Evolutionary conservation across 1,140 invertebrate genomes (phyloP).

Genomic region (Drusus annulatus): DNA sequence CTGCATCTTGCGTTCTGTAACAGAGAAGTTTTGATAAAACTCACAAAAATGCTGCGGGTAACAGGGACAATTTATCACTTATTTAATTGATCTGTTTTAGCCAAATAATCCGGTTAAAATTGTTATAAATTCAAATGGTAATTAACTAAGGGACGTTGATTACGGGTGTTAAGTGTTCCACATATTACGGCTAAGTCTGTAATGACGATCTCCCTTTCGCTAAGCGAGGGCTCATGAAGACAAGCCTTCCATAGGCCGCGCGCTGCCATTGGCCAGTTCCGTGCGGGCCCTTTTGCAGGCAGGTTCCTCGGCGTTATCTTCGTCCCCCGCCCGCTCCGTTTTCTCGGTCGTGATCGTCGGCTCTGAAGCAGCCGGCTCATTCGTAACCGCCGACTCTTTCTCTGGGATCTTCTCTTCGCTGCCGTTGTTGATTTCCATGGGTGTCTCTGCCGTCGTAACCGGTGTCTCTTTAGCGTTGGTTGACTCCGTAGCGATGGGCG

Average conservation of each 20-base stretch:
- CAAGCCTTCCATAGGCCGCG: neutral
- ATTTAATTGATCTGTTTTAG: too few relatives aligned
- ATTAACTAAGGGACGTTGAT: too few relatives aligned
- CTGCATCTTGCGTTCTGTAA: too few relatives aligned
- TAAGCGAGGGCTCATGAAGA: neutral
- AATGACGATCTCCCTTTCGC: too few relatives aligned
- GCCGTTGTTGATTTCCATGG: neutral
- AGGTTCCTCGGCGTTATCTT: neutral
- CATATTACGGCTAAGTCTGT: too few relatives aligned
- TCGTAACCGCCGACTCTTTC: neutral
- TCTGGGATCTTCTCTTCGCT: neutral
- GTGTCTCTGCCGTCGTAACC: neutral
- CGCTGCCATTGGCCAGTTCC: slow-evolving; percentile 8
- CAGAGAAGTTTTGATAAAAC: too few relatives aligned
- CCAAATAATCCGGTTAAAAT: too few relatives aligned
- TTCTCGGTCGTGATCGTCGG: neutral
- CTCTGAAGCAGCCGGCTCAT: neutral
- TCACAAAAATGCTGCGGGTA: too few relatives aligned
- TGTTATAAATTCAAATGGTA: too few relatives aligned
- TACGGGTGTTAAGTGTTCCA: too few relatives aligned
- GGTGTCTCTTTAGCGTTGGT: neutral
- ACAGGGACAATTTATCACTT: too few relatives aligned
- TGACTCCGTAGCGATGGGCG: neutral
- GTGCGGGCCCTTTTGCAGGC: slow-evolving; percentile 7
- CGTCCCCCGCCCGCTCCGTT: neutral